Conservation (phyloP, 2,797 vertebrate genomes). For the Pteropus rufus region DNA sequence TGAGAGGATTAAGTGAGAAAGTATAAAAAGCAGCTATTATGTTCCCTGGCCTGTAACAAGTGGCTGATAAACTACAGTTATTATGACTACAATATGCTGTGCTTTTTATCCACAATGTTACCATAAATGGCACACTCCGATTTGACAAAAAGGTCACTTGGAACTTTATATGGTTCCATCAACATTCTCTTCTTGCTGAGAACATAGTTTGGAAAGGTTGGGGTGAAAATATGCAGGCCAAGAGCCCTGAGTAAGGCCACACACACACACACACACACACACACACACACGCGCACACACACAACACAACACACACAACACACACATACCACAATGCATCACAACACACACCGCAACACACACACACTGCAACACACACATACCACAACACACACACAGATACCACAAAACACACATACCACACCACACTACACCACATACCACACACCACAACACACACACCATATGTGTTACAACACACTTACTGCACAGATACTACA, state of each 20-base stretch:
- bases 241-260: not conserved
- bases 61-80: not conserved
- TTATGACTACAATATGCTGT: not conserved
- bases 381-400: too few species aligned
- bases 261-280: not conserved
- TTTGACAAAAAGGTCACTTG: not conserved
- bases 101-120: not conserved
- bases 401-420: too few species aligned
- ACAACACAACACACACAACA: not conserved
- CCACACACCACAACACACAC: not conserved
- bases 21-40: not conserved
- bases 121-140: not conserved
- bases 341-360: not conserved
- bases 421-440: too few species aligned
- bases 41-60: not conserved
- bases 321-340: not conserved
- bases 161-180: not conserved
- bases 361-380: too few species aligned
- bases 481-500: not conserved
- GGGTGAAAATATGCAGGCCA: not conserved
- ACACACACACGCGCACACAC: too few species aligned
- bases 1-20: not conserved
- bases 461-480: not conserved
- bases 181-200: not conserved
- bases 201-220: not conserved